These are phyloP conservation scores for Bombus consobrinus DNA, from an alignment of 1,140 invertebrate species.

Conservation along the genomic window DNA sequence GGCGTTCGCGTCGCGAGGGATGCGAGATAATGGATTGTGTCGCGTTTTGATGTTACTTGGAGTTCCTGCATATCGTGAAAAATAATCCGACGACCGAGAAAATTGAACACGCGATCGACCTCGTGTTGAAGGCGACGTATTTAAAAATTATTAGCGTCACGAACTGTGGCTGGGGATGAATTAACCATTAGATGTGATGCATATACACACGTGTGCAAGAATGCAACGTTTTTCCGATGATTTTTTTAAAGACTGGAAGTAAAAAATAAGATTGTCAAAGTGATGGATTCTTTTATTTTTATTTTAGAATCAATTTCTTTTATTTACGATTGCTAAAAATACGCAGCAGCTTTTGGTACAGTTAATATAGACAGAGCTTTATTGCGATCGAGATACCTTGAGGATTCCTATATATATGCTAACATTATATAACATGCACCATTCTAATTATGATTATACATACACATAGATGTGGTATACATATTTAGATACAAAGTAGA, in stretches of 20 bases:
- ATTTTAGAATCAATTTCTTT: neutral
- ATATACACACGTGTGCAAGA: neutral
- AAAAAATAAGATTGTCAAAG: too few relatives aligned
- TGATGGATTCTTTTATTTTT: neutral
- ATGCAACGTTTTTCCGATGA: neutral
- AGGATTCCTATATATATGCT: too few relatives aligned
- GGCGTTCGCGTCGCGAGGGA: neutral
- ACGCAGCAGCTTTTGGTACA: too few relatives aligned
- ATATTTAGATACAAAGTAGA: too few relatives aligned
- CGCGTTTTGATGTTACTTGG: neutral
- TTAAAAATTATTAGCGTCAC: neutral
- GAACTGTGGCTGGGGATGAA: neutral
- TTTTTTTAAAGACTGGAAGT: neutral
- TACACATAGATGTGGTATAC: too few relatives aligned
- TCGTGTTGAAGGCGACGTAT: neutral
- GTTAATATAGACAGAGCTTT: too few relatives aligned
- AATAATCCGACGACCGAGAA: neutral
- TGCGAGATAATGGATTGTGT: neutral
- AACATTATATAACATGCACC: too few relatives aligned
- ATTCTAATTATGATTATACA: too few relatives aligned
- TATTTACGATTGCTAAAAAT: neutral
- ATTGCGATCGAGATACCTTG: too few relatives aligned
- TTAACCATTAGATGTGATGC: neutral
- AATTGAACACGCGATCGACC: constrained; percentile 7
- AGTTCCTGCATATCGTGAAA: neutral